These are phyloP conservation scores for Drosophila hamatofila DNA, from an alignment of 2,888 invertebrate species.

Conservation along the genomic window DNA sequence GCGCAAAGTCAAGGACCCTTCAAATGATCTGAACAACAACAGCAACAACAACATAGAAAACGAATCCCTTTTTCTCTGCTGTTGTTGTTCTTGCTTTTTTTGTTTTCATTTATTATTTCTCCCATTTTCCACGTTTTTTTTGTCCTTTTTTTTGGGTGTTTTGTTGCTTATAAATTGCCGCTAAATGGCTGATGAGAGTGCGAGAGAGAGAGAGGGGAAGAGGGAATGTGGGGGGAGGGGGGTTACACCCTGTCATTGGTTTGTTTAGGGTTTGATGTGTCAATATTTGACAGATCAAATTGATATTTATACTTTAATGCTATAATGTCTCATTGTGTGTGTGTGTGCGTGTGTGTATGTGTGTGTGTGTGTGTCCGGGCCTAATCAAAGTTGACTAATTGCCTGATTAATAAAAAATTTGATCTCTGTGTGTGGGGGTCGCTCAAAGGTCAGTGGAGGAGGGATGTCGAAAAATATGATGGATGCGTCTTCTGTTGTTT, in stretches of 20 bases:
- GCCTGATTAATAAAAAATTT: slow-evolving; percentile 63
- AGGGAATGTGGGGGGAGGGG: slow-evolving; percentile 20
- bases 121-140: slow-evolving; percentile 63
- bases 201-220: background rate
- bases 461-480: background rate
- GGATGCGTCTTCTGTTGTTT: no score
- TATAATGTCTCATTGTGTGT: slow-evolving; percentile 42
- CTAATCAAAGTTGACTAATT: slow-evolving; percentile 68
- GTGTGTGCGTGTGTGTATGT: slow-evolving; percentile 27
- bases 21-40: slow-evolving; percentile 80
- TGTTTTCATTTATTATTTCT: slow-evolving; percentile 76
- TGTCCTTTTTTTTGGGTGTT: slow-evolving; percentile 65
- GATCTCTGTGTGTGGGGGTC: slow-evolving; percentile 32
- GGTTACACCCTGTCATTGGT: slow-evolving; percentile 79
- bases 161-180: slow-evolving; percentile 80
- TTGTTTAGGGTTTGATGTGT: slow-evolving; percentile 84
- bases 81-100: slow-evolving; percentile 23
- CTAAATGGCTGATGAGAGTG: slow-evolving; percentile 61
- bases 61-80: slow-evolving; percentile 55
- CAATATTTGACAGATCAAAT: slow-evolving; percentile 83
- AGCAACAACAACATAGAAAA: slow-evolving; percentile 22
- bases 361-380: slow-evolving; percentile 50
- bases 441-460: slow-evolving; percentile 24
- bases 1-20: slow-evolving; percentile 84
- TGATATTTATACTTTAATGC: slow-evolving; percentile 76